phyloP scores from a whole-genome alignment of 2,888 invertebrate genomes.

The Brachyopa scutellaris region DNA sequence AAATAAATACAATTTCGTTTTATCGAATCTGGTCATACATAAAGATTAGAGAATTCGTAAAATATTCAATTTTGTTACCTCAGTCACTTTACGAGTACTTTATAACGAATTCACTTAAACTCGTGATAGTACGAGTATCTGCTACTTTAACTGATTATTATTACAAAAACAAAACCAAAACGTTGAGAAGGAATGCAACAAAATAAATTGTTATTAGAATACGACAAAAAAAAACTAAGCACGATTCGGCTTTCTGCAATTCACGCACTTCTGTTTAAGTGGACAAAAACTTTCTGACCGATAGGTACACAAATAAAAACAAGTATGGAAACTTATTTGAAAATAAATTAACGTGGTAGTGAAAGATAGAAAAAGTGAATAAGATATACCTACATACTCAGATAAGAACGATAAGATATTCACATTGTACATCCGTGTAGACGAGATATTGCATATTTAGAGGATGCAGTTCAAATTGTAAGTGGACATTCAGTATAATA shows the following conservation, averaged over 20 bases:
- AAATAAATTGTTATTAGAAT: background rate
- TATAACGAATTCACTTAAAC: background rate
- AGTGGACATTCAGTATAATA: too few species aligned
- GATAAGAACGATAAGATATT: constrained; percentile 57
- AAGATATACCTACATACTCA: too few species aligned
- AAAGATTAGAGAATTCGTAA: too few species aligned
- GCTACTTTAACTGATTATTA: constrained; percentile 29
- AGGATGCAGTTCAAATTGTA: background rate
- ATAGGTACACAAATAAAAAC: background rate
- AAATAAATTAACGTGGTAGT: constrained; percentile 16
- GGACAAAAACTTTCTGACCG: constrained; percentile 33
- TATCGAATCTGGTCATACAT: too few species aligned
- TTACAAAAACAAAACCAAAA: background rate
- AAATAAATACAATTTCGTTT: too few species aligned
- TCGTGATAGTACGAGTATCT: constrained; percentile 32
- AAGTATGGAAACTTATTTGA: constrained; percentile 30
- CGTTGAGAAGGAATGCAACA: background rate
- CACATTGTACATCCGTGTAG: too few species aligned
- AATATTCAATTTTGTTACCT: constrained; percentile 16
- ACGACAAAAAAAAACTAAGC: background rate
- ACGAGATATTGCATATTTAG: constrained; percentile 51
- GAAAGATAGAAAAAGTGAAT: constrained; percentile 14
- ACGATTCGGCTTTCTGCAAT: background rate
- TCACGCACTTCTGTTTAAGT: constrained; percentile 37
- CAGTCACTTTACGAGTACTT: background rate